Conservation (phyloP, 1,140 invertebrate species). For the Chymomyza costata region DNA sequence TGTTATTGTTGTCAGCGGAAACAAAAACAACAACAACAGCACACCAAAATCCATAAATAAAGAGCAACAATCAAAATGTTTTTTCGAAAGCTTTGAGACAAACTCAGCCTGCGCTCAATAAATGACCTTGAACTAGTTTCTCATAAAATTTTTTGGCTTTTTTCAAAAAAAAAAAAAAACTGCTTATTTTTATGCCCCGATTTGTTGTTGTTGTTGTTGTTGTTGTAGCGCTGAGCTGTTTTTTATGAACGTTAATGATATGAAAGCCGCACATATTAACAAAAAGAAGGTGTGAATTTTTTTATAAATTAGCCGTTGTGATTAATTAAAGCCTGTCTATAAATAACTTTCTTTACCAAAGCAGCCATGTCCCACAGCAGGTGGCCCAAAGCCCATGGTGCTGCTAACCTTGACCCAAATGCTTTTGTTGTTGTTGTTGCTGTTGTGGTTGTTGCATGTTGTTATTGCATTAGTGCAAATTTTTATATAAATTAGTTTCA, state of each 20-base stretch:
- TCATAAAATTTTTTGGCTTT: constrained; percentile 21
- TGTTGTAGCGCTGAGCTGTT: constrained; percentile 10
- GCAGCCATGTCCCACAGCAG: not conserved
- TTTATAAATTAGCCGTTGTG: too few species aligned
- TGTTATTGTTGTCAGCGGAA: too few species aligned
- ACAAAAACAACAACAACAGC: not conserved
- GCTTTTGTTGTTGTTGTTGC: not conserved
- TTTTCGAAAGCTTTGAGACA: constrained; percentile 24
- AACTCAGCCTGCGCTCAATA: constrained; percentile 46
- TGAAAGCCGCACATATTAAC: constrained; percentile 19
- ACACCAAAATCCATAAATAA: constrained; percentile 8
- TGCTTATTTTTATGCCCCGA: not conserved
- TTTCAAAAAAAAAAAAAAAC: too few species aligned
- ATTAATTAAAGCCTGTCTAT: constrained; percentile 53
- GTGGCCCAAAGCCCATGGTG: constrained; percentile 28
- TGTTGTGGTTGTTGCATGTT: not conserved
- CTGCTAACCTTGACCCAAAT: constrained; percentile 68
- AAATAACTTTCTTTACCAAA: constrained; percentile 44
- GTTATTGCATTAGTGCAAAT: constrained; percentile 8
- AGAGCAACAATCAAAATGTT: constrained; percentile 13
- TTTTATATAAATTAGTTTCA: constrained; percentile 10
- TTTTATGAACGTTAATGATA: constrained; percentile 37
- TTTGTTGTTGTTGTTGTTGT: constrained; percentile 16
- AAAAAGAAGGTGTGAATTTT: constrained; percentile 23
- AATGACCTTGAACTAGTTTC: constrained; percentile 71